Percentiles rank a stretch among this genome's conserved stretches.
These are phyloP conservation scores for Rhaphigaster nebulosa DNA, from an alignment of 2,888 invertebrate genomes.

Conservation along the genomic window DNA sequence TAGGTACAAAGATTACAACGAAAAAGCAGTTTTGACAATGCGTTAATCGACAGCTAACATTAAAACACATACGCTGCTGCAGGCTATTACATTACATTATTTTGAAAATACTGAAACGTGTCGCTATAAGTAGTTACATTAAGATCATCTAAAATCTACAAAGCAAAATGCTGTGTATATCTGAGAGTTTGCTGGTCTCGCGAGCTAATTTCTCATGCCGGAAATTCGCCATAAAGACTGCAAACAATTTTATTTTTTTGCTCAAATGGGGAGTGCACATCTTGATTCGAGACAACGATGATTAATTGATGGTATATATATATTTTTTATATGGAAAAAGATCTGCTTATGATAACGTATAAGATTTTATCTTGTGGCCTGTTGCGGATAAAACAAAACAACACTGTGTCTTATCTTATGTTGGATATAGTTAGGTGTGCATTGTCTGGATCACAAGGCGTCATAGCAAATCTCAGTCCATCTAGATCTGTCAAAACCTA, in stretches of 20 bases:
- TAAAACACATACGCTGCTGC: conserved; percentile 50
- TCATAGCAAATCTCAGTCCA: conserved; percentile 58
- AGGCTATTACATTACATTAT: conserved; percentile 49
- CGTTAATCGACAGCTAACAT: conserved; percentile 34
- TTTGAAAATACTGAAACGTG: conserved; percentile 59
- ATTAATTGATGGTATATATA: conserved; percentile 48
- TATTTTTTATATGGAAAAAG: conserved; percentile 45
- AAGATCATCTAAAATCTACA: conserved; percentile 61
- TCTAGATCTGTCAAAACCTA: conserved; percentile 59
- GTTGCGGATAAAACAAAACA: conserved; percentile 44
- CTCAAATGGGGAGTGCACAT: conserved; percentile 53
- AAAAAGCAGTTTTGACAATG: conserved; percentile 42
- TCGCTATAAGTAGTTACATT: conserved; percentile 57
- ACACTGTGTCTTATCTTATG: conserved; percentile 55
- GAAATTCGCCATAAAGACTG: conserved; percentile 24
- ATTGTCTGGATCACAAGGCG: conserved; percentile 59
- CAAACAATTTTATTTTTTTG: conserved; percentile 46
- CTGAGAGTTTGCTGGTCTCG: background rate
- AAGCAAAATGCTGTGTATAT: conserved; percentile 59
- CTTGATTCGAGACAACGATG: conserved; percentile 44
- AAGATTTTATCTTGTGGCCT: conserved; percentile 41
- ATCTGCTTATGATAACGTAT: conserved; percentile 30
- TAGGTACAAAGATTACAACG: conserved; percentile 48
- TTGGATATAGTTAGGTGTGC: conserved; percentile 57
- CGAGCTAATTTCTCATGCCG: background rate